These are phyloP conservation scores for Cairina moschata DNA, from an alignment of 2,113 vertebrate species.

Conservation along the genomic window DNA sequence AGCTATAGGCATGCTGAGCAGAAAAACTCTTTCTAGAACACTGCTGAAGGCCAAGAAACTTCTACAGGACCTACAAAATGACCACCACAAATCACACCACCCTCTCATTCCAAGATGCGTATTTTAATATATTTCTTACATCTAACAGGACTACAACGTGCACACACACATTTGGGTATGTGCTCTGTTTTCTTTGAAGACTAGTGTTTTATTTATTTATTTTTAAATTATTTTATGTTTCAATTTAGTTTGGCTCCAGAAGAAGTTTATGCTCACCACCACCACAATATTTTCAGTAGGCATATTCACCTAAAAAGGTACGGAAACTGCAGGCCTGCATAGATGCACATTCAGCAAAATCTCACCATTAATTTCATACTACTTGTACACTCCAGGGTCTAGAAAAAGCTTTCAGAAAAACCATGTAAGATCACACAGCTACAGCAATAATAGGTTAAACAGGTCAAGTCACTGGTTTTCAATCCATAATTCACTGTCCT, in stretches of 20 bases:
- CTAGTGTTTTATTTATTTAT: not conserved
- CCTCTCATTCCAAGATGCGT: not conserved
- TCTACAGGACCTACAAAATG: not conserved
- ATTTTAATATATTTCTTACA: not conserved
- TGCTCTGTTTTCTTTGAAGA: not conserved
- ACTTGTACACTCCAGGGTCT: rapidly evolving
- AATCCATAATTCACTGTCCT: not conserved
- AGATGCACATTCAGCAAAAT: not conserved
- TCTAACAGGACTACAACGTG: not conserved
- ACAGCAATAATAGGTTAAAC: not conserved
- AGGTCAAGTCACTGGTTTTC: not conserved
- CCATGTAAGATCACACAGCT: rapidly evolving
- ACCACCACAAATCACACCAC: not conserved
- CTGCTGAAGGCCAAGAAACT: not conserved
- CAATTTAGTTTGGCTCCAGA: not conserved
- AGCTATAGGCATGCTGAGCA: not conserved
- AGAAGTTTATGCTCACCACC: not conserved
- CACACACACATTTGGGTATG: rapidly evolving
- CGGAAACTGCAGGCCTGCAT: not conserved
- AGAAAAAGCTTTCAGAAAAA: not conserved
- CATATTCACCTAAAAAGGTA: not conserved
- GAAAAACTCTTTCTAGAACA: not conserved
- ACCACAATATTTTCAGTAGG: not conserved
- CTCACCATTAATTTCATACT: rapidly evolving
- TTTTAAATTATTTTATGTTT: no score